Evolutionary conservation across 2,113 vertebrate species (phyloP), one percentile per base, ranked within the genome.

Genomic region (Porphyrio hochstetteri): DNA sequence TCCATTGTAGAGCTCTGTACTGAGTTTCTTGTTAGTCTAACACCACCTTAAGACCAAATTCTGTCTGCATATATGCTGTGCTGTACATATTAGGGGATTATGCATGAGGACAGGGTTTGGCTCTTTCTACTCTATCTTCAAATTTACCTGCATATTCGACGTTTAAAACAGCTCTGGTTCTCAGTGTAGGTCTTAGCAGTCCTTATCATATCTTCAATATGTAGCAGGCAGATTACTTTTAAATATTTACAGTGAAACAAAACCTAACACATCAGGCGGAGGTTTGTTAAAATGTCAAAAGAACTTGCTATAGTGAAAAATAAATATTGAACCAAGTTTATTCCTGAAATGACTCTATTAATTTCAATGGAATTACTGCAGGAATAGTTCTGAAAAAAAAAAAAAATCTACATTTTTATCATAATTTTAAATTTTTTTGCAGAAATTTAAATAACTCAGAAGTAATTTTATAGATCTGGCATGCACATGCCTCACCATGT

Each of bases 211-310:
- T 95, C 87, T 97, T 96, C 96, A 97, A 97, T 97, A 93, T 92
- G 81, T 96, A 96, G 76, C 59, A 94, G 97, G 92, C 52, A 95
- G 85, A 88, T 97, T 97, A 93, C 76, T 95, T 91, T 92, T 97
- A 93, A 97, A 95, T 97, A 97, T 96, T 97, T 97, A 96, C 86
- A 95, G 68, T 90, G 91, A 97, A 97, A 93, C 76, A 83, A 97
- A 95, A 96, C 55, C 92, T 93, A 97, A 91, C 95, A 97, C 56
- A 15, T 78, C 2, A 63, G 90, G 86, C 48, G 44, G 77, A 93
- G 92, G 86, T 95, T 90, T 97, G 88, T 86, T 92, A 94, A 96
- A 96, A 95, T 92, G 88, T 94, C 88, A 93, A 80, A 94, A 88
- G 86, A 90, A 93, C 86, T 96, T 91, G 53, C 82, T 0, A 0